phyloP scores from a whole-genome alignment of 2,888 invertebrate species.

The Anthophora plumipes region DNA sequence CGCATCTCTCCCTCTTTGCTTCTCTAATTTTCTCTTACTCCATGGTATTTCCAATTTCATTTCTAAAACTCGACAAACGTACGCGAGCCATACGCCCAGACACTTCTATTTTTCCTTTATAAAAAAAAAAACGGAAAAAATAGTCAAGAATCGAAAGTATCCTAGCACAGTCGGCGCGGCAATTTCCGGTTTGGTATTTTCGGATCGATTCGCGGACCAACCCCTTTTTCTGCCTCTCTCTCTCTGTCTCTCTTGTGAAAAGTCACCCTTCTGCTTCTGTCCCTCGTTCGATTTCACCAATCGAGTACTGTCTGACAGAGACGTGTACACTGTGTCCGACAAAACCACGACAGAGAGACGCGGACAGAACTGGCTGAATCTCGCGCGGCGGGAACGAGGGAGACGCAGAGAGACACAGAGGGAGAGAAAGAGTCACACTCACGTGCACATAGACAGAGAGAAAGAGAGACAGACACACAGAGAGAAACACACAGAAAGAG shows the following conservation, averaged over 20 bases:
- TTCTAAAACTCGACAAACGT: neutral
- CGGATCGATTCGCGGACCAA: conserved; percentile 77
- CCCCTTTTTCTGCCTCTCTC: conserved; percentile 71
- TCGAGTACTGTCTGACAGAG: conserved; percentile 49
- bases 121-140: neutral
- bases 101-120: too few relatives aligned
- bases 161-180: conserved; percentile 54
- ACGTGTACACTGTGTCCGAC: conserved; percentile 11
- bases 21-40: too few relatives aligned
- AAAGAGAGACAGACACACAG: too few relatives aligned
- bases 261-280: conserved; percentile 53
- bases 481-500: too few relatives aligned
- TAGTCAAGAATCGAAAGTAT: conserved; percentile 36
- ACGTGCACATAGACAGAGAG: too few relatives aligned
- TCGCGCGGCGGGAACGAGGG: conserved; percentile 20
- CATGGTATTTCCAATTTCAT: neutral
- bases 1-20: too few relatives aligned
- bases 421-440: too few relatives aligned
- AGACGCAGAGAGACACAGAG: neutral
- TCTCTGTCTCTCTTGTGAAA: conserved; percentile 38
- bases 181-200: conserved; percentile 76
- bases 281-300: conserved; percentile 64
- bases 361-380: conserved; percentile 9
- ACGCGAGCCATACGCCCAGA: neutral
- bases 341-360: conserved; percentile 21